Conservation (phyloP, 2,113 vertebrate species). For the Campylorhamphus procurvoides region DNA sequence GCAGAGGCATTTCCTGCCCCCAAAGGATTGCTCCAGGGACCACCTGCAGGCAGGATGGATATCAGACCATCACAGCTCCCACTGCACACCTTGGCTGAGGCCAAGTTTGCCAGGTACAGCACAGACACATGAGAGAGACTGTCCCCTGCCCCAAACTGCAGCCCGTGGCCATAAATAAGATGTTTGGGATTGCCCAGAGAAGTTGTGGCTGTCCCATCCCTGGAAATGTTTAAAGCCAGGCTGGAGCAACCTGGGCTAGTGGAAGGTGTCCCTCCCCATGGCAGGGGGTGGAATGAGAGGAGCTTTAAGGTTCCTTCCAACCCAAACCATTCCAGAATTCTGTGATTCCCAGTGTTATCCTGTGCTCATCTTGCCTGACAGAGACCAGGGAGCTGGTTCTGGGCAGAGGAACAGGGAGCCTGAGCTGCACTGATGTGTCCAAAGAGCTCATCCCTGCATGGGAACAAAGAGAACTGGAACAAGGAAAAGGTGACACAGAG, state of each 20-base stretch:
- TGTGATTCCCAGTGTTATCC: background rate
- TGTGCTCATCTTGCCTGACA: background rate
- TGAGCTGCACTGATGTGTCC: fast-evolving
- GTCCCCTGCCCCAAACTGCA: too few relatives aligned
- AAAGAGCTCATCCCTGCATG: fast-evolving
- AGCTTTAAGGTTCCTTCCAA: background rate
- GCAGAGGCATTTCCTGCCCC: background rate
- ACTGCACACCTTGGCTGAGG: background rate
- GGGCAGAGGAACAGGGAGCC: background rate
- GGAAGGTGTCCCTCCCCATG: fast-evolving
- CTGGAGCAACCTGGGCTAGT: fast-evolving
- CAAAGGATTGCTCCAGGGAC: background rate
- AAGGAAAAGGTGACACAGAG: background rate
- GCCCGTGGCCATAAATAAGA: background rate
- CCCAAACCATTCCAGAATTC: too few relatives aligned
- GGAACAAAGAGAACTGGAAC: background rate
- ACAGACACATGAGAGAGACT: fast-evolving
- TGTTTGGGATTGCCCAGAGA: background rate
- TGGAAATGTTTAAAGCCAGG: background rate
- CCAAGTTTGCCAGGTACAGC: background rate
- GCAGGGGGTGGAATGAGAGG: background rate
- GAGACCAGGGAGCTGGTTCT: background rate
- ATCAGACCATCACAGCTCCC: background rate
- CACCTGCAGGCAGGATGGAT: background rate
- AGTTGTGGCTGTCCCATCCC: background rate